phyloP scores from a whole-genome alignment of 2,797 vertebrate species.

The Poecilia gillii region DNA sequence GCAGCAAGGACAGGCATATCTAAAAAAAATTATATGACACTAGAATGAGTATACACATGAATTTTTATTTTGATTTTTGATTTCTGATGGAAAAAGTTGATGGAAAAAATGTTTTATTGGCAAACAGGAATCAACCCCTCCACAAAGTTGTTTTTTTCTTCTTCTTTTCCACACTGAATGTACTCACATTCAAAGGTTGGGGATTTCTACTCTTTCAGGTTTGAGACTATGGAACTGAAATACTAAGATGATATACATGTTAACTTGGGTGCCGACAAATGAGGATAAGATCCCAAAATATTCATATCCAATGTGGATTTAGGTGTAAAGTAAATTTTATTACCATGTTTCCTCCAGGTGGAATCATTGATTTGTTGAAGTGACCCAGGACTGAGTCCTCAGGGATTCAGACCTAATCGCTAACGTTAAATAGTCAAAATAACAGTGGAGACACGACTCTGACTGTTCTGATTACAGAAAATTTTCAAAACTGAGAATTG shows the following conservation, averaged over 20 bases:
- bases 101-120: background rate
- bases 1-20: background rate
- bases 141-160: background rate
- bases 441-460: background rate
- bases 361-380: background rate
- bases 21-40: background rate
- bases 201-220: background rate
- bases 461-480: background rate
- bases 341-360: background rate
- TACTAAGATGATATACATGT: background rate
- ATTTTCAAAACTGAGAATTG: background rate
- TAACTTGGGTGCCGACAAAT: background rate
- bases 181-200: background rate
- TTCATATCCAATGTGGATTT: background rate
- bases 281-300: background rate
- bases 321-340: background rate
- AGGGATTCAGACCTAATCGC: background rate
- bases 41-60: background rate
- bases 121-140: background rate
- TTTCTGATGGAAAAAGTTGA: no score
- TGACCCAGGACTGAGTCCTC: background rate
- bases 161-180: background rate
- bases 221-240: background rate
- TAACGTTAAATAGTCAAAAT: background rate
- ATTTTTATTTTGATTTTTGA: background rate